Evolutionary conservation across 2,888 invertebrate species (phyloP), one percentile per base, ranked within the genome.

Genomic region (Oxytorus armatus): DNA sequence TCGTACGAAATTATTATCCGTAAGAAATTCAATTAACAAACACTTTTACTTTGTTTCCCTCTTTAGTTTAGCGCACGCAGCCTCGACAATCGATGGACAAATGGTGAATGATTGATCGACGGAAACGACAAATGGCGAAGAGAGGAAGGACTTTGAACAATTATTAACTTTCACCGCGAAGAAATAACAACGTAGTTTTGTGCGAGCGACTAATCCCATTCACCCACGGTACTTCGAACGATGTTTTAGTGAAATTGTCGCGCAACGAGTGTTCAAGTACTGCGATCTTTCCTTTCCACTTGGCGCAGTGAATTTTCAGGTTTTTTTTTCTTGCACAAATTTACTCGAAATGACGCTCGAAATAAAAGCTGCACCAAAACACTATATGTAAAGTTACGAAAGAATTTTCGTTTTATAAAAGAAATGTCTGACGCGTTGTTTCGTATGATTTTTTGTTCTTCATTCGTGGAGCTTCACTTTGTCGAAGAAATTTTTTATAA

Each of bases 91-190:
- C 72, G 33, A 69, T 49, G 21, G 18, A 49, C 55, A 14, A 55
- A 44, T 51, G 36, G 36, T 18, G 10, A 16, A 59, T 36, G 42
- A 21, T 39, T n/a, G 8, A n/a, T 2, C 23, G 1, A 3, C 14
- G 21, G 33, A 42, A 39, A 44, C 66, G 11, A 4, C 11, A 11
- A 47, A 25, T 14, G 14, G 39, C 49, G 57, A 44, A 51, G 68
- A 55, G 61, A 63, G 36, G 44, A 57, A 53, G 72, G 65, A 68
- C 70, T 36, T 23, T 63, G 61, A 77, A 47, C 55, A 21, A 74
- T 75, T 70, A 84, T 84, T 82, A 81, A 84, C 83, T 84, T 82
- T 84, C 81, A 84, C 81, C 76, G 61, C 63, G 49, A 36, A 18
- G 55, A 59, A 25, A 11, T 49, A 65, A 55, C 25, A 68, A 53